phyloP scores from a whole-genome alignment of 2,113 vertebrate species.

The Origma solitaria region DNA sequence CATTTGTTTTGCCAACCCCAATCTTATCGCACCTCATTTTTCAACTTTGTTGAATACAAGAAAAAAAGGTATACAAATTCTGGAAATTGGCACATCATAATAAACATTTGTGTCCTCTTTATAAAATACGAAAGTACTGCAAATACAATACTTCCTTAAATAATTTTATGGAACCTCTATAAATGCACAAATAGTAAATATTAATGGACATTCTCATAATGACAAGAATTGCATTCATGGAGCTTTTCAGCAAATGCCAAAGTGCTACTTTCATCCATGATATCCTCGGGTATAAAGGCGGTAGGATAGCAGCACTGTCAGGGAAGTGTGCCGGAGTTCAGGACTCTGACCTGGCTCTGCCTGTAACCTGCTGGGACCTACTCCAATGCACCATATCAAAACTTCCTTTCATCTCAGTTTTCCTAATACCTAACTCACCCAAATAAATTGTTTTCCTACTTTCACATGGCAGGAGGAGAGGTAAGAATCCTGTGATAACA shows the following conservation, averaged over 20 bases:
- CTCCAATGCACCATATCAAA: background rate
- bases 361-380: background rate
- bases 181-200: background rate
- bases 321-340: background rate
- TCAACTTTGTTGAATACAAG: background rate
- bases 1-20: background rate
- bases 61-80: background rate
- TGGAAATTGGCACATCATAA: background rate
- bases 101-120: background rate
- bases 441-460: background rate
- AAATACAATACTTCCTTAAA: background rate
- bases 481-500: background rate
- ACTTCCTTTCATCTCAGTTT: background rate
- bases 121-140: background rate
- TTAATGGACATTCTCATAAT: background rate
- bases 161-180: background rate
- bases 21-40: background rate
- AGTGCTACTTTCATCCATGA: background rate
- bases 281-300: background rate
- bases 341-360: background rate
- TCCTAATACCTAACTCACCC: background rate
- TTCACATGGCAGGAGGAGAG: fast-evolving
- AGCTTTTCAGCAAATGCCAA: background rate
- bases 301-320: fast-evolving
- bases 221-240: background rate